These are phyloP conservation scores for Riparia riparia DNA, from an alignment of 2,113 vertebrate species.

Conservation along the genomic window DNA sequence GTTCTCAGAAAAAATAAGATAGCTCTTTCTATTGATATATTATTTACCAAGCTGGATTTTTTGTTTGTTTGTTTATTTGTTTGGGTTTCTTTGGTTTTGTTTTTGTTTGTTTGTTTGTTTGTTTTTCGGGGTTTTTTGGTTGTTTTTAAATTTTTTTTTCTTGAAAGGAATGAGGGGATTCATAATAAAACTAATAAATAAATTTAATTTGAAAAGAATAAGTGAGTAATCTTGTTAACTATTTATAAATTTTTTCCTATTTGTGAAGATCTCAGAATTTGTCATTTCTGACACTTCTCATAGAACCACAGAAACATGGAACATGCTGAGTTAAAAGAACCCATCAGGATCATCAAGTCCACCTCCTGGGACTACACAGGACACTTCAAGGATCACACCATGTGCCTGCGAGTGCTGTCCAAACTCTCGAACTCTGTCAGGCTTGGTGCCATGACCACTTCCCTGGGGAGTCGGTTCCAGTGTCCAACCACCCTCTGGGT, in stretches of 20 bases:
- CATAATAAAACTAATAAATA: background rate
- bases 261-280: background rate
- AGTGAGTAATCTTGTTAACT: background rate
- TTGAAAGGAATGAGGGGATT: background rate
- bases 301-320: background rate
- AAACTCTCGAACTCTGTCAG: background rate
- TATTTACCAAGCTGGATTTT: background rate
- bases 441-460: background rate
- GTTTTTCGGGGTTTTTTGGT: background rate
- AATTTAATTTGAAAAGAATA: background rate
- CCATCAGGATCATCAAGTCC: background rate
- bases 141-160: background rate
- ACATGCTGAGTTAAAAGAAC: background rate
- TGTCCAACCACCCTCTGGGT: rapidly evolving
- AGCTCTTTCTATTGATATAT: background rate
- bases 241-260: background rate
- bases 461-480: background rate
- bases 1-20: background rate
- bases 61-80: background rate
- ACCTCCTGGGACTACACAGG: background rate
- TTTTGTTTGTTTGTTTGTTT: background rate
- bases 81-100: too few relatives aligned
- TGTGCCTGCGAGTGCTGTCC: background rate
- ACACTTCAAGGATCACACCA: background rate
- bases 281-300: background rate